Base-by-base conservation (phyloP, 2,888 invertebrate species). In the Tridacna gigas region DNA sequence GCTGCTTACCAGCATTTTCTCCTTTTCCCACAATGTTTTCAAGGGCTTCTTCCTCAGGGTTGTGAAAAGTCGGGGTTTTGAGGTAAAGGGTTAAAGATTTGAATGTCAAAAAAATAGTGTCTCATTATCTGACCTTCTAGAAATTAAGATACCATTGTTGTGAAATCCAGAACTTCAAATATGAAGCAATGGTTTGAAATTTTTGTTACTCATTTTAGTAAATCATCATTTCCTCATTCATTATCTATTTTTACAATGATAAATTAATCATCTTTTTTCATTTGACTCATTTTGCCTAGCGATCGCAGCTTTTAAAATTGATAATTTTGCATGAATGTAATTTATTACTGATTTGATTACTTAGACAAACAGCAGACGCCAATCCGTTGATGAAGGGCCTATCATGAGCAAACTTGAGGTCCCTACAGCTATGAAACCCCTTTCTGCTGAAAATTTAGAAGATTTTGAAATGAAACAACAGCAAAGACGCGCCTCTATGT, bases 361-460 rank as follows among this genome's bases (percentile, higher is more conserved):
- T 37, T 78, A 88, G 89, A 86, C 77, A 69, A 83, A 84, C 75
- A 89, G 91, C 82, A 80, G 89, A 81, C 87, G 92, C 26, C 91
- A 91, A 84, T 92, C 91, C 22, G 85, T 91, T 61, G 92, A 91
- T 61, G 88, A 86, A 47, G 83, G 82, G 51, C 71, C 71, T 15
- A 11, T 26, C 15, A 71, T 71, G 71, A 88, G 83, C 83, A 87
- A 85, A 79, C 88, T 91, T 77, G 92, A 91, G 56, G 88, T 90
- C 28, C 89, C 89, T n/a, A 79, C 73, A 51, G 80, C 81, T 48
- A 88, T 91, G 37, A 74, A 75, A 66, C 90, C 90, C 74, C 89
- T 91, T 51, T 89, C 92, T 25, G 88, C 90, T 69, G 92, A 93
- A 82, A 91, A 92, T 77, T 88, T 93, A 82, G 93, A 93, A 77